Conservation (phyloP, 2,888 invertebrate genomes). For the Tanytarsus gracilentus region DNA sequence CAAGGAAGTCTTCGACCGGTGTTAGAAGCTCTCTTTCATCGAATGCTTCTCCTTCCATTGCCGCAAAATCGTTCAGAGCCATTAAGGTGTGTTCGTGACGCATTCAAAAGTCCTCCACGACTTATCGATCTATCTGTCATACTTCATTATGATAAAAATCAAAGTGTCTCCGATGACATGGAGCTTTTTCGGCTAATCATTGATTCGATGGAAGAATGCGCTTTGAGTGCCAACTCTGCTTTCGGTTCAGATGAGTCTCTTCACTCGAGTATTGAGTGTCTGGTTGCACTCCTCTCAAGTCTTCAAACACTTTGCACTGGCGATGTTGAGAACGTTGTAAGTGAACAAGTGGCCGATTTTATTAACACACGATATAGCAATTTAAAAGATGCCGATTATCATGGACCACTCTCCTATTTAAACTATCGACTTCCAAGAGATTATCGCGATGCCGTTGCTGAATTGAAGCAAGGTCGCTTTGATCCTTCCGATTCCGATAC, state of each 20-base stretch:
- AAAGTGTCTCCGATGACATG: constrained; percentile 65
- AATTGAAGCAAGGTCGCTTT: constrained; percentile 55
- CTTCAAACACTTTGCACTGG: constrained; percentile 75
- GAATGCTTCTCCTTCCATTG: constrained; percentile 83
- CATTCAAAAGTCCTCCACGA: constrained; percentile 63
- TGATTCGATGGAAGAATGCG: constrained; percentile 88
- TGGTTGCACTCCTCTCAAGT: constrained; percentile 72
- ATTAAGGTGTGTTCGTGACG: constrained; percentile 69
- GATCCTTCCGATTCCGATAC: constrained; percentile 50
- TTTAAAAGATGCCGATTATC: constrained; percentile 67
- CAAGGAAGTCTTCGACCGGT: constrained; percentile 82
- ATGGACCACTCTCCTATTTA: constrained; percentile 72
- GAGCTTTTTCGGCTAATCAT: constrained; percentile 77
- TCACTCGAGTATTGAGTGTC: constrained; percentile 73
- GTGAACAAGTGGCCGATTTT: constrained; percentile 46
- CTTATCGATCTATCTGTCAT: constrained; percentile 57
- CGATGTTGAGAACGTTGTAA: constrained; percentile 51
- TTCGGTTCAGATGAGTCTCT: constrained; percentile 65
- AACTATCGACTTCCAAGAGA: constrained; percentile 64
- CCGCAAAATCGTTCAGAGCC: constrained; percentile 78
- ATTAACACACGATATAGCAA: constrained; percentile 58
- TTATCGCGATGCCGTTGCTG: constrained; percentile 64
- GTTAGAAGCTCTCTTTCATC: constrained; percentile 84
- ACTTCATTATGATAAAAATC: constrained; percentile 57
- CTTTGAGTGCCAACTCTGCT: constrained; percentile 53